These are phyloP conservation scores for Colletes latitarsis DNA, from an alignment of 1,140 invertebrate species.

Conservation along the genomic window DNA sequence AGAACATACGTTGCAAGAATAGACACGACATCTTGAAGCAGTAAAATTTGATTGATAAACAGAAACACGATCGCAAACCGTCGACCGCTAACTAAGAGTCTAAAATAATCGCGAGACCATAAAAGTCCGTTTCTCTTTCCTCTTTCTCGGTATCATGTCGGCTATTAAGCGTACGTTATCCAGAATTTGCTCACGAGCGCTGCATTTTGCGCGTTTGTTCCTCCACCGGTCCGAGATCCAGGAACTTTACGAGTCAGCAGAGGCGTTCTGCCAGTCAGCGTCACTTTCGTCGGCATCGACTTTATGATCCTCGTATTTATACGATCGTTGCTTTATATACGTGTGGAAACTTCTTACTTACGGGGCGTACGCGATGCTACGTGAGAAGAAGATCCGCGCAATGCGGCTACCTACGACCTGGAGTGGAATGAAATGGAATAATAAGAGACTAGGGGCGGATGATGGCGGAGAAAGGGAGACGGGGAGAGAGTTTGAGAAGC, in stretches of 20 bases:
- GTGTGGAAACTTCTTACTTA: conserved; percentile 57
- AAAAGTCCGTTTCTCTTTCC: neutral
- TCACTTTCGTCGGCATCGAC: conserved; percentile 59
- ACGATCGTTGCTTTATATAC: conserved; percentile 60
- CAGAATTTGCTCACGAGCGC: conserved; percentile 9
- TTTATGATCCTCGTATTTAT: conserved; percentile 64
- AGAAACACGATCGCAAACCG: too few species aligned
- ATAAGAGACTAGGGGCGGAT: conserved; percentile 33
- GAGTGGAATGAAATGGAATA: conserved; percentile 58
- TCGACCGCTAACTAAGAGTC: too few species aligned
- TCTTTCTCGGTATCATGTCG: conserved; percentile 9
- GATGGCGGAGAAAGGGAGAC: neutral
- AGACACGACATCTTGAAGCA: too few species aligned
- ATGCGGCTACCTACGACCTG: conserved; percentile 31
- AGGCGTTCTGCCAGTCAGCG: conserved; percentile 30
- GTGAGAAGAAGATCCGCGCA: conserved; percentile 30
- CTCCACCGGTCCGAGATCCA: too few species aligned
- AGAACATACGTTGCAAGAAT: too few species aligned
- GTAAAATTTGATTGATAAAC: too few species aligned
- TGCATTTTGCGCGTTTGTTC: conserved; percentile 17
- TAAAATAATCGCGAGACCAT: too few species aligned
- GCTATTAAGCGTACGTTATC: neutral
- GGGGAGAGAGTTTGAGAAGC: neutral
- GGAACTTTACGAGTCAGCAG: conserved; percentile 52
- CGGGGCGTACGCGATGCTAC: conserved; percentile 15